A percentile compares a stretch with the other conserved stretches of the same genome.
Evolutionary conservation across 2,113 vertebrate species (phyloP).

Genomic region (Pogona vitticeps): DNA sequence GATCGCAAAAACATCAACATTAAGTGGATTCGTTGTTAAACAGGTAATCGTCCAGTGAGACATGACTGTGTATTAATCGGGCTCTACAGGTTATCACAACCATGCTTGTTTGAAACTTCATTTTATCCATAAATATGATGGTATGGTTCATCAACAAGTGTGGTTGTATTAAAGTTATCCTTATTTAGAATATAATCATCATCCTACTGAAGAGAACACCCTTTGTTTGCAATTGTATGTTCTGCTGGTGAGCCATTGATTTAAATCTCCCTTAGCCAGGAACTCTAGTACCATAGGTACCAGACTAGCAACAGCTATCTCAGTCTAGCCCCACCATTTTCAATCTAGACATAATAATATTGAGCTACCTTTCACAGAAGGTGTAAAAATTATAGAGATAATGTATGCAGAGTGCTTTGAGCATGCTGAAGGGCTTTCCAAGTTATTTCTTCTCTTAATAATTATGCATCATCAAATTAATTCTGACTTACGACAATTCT

Average conservation of each 20-base stretch:
- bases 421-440: neutral
- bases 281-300: neutral
- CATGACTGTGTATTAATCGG: too few relatives aligned
- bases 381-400: neutral
- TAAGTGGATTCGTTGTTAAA: too few relatives aligned
- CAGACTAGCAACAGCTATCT: neutral
- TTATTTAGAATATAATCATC: neutral
- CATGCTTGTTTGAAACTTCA: neutral
- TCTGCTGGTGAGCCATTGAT: neutral
- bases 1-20: too few relatives aligned
- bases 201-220: neutral
- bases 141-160: neutral
- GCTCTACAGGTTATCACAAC: too few relatives aligned
- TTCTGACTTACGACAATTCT: too few relatives aligned
- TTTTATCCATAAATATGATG: neutral
- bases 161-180: too few relatives aligned
- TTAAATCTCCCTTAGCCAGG: neutral
- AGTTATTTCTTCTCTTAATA: neutral
- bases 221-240: neutral
- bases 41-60: too few relatives aligned
- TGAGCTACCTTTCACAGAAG: too few relatives aligned
- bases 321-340: neutral
- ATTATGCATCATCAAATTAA: too few relatives aligned
- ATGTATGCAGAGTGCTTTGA: neutral
- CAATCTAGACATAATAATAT: neutral